Evolutionary conservation across 2,888 invertebrate species (phyloP).

Genomic region (Stenurella melanura): DNA sequence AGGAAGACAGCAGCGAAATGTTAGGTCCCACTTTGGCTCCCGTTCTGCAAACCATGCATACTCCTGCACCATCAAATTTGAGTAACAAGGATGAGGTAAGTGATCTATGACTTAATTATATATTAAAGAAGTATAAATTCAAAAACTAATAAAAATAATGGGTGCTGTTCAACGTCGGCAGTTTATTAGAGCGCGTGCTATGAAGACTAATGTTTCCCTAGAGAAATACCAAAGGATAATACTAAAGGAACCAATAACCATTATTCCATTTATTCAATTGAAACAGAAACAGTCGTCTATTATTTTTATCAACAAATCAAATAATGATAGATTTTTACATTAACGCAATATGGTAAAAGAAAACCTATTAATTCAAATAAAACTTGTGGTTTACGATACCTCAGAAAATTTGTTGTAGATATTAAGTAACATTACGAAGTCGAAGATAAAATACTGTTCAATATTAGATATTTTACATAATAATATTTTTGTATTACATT

Average conservation of each 20-base stretch:
- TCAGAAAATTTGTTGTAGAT: no score
- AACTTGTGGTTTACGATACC: no score
- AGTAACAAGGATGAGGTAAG: conserved; percentile 72
- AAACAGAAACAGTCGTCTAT: no score
- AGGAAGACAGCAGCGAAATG: conserved; percentile 78
- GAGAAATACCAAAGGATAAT: neutral
- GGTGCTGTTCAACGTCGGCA: neutral
- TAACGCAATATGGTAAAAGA: no score
- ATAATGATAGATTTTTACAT: no score
- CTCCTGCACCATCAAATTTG: conserved; percentile 72
- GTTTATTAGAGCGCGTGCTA: conserved; percentile 9
- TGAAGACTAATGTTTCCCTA: conserved; percentile 9
- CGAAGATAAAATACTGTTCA: no score
- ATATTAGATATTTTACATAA: no score
- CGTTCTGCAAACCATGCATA: conserved; percentile 72
- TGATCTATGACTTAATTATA: neutral
- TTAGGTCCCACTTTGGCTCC: conserved; percentile 76
- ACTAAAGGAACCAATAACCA: neutral
- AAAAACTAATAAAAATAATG: conserved; percentile 7
- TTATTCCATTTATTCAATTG: no score
- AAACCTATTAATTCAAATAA: no score
- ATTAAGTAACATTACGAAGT: no score
- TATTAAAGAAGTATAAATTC: neutral
- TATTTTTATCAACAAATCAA: no score
- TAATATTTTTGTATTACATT: no score